Conservation (phyloP, 2,113 vertebrate genomes). For the Agapornis roseicollis region DNA sequence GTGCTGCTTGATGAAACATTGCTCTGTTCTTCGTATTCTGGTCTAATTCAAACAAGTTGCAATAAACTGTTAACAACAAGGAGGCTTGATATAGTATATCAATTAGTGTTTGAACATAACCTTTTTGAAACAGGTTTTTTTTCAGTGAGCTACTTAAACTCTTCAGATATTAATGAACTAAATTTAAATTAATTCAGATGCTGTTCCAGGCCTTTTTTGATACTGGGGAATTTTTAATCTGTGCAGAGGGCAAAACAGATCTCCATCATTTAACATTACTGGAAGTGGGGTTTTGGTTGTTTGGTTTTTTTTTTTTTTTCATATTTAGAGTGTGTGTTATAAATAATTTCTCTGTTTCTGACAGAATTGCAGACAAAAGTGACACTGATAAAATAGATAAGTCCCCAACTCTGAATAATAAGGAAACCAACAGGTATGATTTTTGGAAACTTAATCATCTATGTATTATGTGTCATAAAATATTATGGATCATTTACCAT, state of each 20-base stretch:
- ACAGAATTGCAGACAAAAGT: conserved; percentile 69
- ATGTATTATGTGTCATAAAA: not conserved
- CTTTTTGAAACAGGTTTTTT: not conserved
- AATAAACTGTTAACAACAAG: not conserved
- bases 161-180: not conserved
- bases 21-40: not conserved
- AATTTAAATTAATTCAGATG: not conserved
- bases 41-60: not conserved
- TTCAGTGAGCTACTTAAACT: not conserved
- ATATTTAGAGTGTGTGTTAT: not conserved
- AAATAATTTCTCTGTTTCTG: not conserved
- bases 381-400: conserved; percentile 55
- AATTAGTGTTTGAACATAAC: not conserved
- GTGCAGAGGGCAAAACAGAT: not conserved
- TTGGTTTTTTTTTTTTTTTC: too few species aligned
- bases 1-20: not conserved
- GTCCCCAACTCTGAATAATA: conserved; percentile 55
- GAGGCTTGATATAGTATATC: not conserved
- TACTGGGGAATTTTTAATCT: not conserved
- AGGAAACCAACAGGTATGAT: conserved; percentile 66
- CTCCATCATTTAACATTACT: not conserved
- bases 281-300: not conserved
- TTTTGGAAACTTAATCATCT: not conserved
- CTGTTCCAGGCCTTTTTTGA: not conserved
- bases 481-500: not conserved